Base-by-base conservation (phyloP, 2,888 invertebrate species). In the Tiliacea citrago region DNA sequence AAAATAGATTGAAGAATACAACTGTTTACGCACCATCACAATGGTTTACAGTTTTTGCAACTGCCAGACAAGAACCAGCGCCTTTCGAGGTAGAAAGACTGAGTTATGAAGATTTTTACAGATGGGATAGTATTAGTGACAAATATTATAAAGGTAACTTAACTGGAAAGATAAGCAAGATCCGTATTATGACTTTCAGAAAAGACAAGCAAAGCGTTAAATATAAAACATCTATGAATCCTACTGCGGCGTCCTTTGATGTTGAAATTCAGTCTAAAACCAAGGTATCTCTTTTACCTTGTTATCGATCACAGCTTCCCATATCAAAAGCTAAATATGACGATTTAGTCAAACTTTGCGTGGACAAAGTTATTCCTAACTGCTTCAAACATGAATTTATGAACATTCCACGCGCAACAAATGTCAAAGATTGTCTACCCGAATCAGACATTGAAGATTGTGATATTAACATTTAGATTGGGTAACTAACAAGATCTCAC, bases 1-100 rank as follows among this genome's bases (percentile, higher is more conserved):
- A 90, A 77, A 85, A 77, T 4, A 76, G 62, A 69, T 68, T 87
- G 24, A 86, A 80, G 72, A 86, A 84, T 29, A 86, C 77, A 49
- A 88, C 83, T 16, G 79, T 90, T 62, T 88, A 82, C 49, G 90
- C 90, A 58, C 90, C 90, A 68, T 90, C 90, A 51, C 89, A 91
- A 82, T 90, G 89, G 89, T 78, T 77, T 66, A 91, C 88, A 35
- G 73, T 88, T n/a, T 86, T 86, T 81, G 39, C 62, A 16, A 83
- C 80, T 81, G 63, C 62, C 0, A 62, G 42, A 42, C 62, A 62
- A 24, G 42, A 62, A 42, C 62, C 42, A 42, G n/a, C 62, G 9
- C 62, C 42, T 35, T 35, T 35, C 35, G 35, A 35, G 35, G 35
- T 42, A 42, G 62, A 62, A 62, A 62, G n/a, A 16, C 62, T 42